Evolutionary conservation across 1,140 invertebrate genomes (phyloP).

Genomic region (Grapholita molesta): DNA sequence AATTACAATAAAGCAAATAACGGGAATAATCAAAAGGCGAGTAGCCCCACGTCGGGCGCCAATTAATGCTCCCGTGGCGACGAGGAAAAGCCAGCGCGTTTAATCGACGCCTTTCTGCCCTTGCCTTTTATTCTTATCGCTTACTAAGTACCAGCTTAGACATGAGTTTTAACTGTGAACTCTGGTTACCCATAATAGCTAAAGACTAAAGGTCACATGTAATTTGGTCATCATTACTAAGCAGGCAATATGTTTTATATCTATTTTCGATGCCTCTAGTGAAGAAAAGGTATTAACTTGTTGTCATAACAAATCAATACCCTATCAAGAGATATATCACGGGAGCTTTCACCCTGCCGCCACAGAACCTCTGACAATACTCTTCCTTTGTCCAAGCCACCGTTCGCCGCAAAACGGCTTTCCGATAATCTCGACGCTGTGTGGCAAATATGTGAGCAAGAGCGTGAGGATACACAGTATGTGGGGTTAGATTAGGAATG

Average conservation of each 20-base stretch:
- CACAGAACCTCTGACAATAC: background rate
- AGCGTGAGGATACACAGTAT: background rate
- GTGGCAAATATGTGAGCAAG: background rate
- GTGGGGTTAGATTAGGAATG: background rate
- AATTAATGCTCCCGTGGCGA: background rate
- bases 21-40: background rate
- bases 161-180: background rate
- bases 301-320: background rate
- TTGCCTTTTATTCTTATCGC: background rate
- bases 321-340: background rate
- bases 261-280: background rate
- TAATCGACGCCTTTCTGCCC: background rate
- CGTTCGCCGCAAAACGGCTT: constrained; percentile 39
- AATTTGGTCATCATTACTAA: too few relatives aligned
- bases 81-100: background rate
- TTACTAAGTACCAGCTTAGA: background rate
- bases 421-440: constrained; percentile 42
- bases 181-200: background rate
- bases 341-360: background rate
- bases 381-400: constrained; percentile 1
- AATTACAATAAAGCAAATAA: background rate
- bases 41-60: constrained; percentile 6
- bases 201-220: background rate
- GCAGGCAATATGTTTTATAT: background rate
- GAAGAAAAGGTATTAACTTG: background rate